These are phyloP conservation scores for Mamestra brassicae DNA, from an alignment of 2,888 invertebrate genomes.

Conservation along the genomic window DNA sequence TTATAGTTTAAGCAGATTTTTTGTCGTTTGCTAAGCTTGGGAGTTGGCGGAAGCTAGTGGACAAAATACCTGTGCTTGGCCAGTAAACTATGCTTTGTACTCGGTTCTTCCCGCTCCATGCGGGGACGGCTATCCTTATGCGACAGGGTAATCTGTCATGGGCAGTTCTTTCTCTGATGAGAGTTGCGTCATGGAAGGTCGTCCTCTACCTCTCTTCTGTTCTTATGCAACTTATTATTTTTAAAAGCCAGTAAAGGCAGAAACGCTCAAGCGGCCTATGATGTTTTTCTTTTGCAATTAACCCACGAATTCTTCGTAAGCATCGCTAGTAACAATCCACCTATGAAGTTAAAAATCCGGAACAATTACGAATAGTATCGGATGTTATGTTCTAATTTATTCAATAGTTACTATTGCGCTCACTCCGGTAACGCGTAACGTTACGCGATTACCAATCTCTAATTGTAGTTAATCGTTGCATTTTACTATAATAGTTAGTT, in stretches of 20 bases:
- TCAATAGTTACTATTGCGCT: constrained; percentile 59
- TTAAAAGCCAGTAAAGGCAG: neutral
- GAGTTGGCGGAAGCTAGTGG: too few species aligned
- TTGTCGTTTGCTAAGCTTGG: too few species aligned
- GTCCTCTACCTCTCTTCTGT: neutral
- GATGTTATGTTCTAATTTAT: constrained; percentile 65
- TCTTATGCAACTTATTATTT: neutral
- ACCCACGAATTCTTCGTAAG: constrained; percentile 28
- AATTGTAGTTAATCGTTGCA: constrained; percentile 38
- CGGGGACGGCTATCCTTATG: neutral
- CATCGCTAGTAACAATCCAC: constrained; percentile 42
- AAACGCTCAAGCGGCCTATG: neutral
- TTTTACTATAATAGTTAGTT: constrained; percentile 37
- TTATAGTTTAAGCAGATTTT: neutral
- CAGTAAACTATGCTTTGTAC: neutral
- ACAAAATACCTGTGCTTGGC: neutral
- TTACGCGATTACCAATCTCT: constrained; percentile 53
- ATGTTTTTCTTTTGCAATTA: neutral
- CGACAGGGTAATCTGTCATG: neutral
- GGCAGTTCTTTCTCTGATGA: neutral
- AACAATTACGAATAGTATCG: constrained; percentile 68
- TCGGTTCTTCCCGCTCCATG: neutral
- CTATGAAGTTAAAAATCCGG: constrained; percentile 56
- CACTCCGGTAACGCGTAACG: constrained; percentile 57
- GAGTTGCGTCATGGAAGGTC: neutral